Conservation (phyloP, 2,888 invertebrate genomes). For the Pseudoips prasinana region DNA sequence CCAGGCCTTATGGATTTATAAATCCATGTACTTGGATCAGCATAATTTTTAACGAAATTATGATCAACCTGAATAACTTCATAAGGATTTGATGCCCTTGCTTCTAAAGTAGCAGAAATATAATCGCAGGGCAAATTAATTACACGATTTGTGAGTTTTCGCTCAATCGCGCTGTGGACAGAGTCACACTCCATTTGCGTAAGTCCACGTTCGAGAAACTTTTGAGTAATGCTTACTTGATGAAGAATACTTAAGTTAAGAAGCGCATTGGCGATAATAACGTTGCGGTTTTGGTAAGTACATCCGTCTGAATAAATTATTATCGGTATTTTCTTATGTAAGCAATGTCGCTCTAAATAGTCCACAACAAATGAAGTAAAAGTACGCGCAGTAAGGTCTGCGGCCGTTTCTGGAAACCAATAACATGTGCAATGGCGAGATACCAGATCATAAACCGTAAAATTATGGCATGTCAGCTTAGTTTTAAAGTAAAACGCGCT, state of each 20-base stretch:
- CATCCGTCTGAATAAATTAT: conserved; percentile 25
- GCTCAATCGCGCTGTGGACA: conserved; percentile 17
- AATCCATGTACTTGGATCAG: too few species aligned
- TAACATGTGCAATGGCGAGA: conserved; percentile 2
- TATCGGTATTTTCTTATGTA: conserved; percentile 1
- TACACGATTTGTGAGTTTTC: conserved; percentile 17
- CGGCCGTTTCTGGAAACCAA: conserved; percentile 5
- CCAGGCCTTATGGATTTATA: conserved; percentile 17
- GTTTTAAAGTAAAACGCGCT: conserved; percentile 23
- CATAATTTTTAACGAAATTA: conserved; percentile 15
- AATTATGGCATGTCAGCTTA: conserved; percentile 9
- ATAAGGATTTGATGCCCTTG: conserved; percentile 7
- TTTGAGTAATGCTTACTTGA: conserved; percentile 4
- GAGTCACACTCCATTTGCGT: conserved; percentile 23
- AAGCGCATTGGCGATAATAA: conserved; percentile 3
- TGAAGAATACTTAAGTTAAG: not conserved
- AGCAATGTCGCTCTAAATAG: conserved; percentile 4
- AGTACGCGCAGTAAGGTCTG: conserved; percentile 6
- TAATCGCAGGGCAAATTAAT: conserved; percentile 35
- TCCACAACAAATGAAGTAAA: conserved; percentile 2
- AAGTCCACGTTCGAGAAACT: conserved; percentile 11
- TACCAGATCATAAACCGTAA: conserved; percentile 3
- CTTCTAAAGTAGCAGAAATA: conserved; percentile 9
- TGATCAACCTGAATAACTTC: conserved; percentile 12
- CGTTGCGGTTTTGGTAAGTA: conserved; percentile 25